These are phyloP conservation scores for Sphenodon punctatus DNA, from an alignment of 2,797 vertebrate species.

Conservation along the genomic window DNA sequence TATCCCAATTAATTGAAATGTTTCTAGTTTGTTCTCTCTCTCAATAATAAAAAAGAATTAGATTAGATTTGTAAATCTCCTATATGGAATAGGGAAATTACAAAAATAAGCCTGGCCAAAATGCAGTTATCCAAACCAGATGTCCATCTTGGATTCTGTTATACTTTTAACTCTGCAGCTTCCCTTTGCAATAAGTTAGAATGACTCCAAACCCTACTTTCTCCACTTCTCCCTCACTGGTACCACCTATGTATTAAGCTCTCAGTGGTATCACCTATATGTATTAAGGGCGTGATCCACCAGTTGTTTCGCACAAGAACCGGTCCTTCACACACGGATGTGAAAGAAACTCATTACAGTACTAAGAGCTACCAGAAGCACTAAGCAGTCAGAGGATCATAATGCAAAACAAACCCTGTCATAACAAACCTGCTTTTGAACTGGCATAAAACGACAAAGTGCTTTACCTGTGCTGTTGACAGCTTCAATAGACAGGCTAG, in stretches of 20 bases:
- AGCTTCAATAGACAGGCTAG: constrained; percentile 25
- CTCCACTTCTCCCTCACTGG: background rate
- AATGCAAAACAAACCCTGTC: background rate
- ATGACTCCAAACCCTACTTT: background rate
- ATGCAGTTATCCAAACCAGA: background rate
- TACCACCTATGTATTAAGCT: background rate
- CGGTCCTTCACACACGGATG: no score
- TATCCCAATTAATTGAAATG: background rate
- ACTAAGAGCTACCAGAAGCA: no score
- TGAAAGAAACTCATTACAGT: no score
- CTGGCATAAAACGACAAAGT: background rate
- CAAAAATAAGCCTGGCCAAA: background rate
- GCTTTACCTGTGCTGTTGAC: background rate
- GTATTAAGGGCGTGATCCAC: no score
- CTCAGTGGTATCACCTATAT: background rate
- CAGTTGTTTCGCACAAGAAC: no score
- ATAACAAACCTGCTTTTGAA: constrained; percentile 2
- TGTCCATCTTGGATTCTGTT: background rate
- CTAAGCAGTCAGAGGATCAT: no score
- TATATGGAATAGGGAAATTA: background rate
- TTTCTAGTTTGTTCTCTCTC: background rate
- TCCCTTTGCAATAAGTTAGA: background rate
- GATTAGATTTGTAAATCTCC: background rate
- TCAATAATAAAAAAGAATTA: background rate
- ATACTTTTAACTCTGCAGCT: background rate